Base-by-base conservation (phyloP, 2,888 invertebrate genomes). In the Dryobota labecula region DNA sequence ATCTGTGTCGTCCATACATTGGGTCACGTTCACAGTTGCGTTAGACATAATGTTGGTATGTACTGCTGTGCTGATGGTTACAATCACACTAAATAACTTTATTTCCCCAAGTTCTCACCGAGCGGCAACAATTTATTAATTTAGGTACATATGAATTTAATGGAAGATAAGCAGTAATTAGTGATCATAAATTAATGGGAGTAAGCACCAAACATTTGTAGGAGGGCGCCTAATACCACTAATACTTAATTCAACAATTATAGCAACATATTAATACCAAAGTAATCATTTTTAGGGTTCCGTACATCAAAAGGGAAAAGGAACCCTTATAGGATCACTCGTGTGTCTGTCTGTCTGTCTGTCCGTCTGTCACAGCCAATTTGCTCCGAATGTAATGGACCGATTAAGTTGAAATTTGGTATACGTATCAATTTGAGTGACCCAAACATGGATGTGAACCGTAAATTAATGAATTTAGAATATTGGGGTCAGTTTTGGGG, bases 1-100 rank as follows among this genome's bases (percentile, higher is more conserved):
- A 9, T 47, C 2, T 20, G 18, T 30, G n/a, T 0, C 20, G 0
- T 43, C 13, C 2, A 9, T 30, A 30, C 13, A 8, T 38, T 20
- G 38, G 47, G 45, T 47, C 15, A 1, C 15, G 38, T 51, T 71
- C 13, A 18, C 18, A 30, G 73, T 58, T 43, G 30, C n/a, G 51
- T 73, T 61, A 38, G 20, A 72, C 71, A 72, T 73, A 33, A 20
- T 72, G 0, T 18, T 13, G 0, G 3, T 24, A 73, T 24, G 73
- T 41, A 9, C 9, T 63, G 38, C 38, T 24, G 6, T 33, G 13
- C 13, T 5, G 38, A 2, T 30, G 13, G 20, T 8, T 18, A 53
- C 8, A 8, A 18, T 38, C 24, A 41, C 11, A 54, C 74, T 72
- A n/a, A 43, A 4, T 24, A 20, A 45, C 2, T 54, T 24, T 36